Percentiles rank a stretch among this genome's conserved stretches.
Conservation (phyloP, 2,113 vertebrate species). For the Oriolus oriolus region DNA sequence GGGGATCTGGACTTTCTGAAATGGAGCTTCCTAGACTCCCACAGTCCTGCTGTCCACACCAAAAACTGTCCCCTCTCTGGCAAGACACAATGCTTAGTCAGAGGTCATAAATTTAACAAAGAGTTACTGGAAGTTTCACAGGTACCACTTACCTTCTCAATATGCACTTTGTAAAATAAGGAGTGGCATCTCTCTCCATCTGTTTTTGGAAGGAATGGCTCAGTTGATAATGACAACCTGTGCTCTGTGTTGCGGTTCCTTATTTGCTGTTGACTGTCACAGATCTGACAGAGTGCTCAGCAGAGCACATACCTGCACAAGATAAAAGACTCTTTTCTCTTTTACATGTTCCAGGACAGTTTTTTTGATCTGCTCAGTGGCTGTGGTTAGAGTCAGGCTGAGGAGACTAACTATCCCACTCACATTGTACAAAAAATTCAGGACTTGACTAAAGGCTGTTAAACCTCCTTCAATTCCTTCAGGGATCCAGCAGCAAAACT, state of each 20-base stretch:
- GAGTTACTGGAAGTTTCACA: background rate
- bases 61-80: background rate
- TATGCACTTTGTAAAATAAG: background rate
- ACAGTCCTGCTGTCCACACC: fast-evolving
- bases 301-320: background rate
- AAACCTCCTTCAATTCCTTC: background rate
- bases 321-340: background rate
- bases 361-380: background rate
- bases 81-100: background rate
- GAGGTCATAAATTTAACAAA: background rate
- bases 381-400: fast-evolving
- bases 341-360: fast-evolving
- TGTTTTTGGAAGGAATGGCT: background rate
- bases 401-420: background rate
- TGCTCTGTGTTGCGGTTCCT: background rate
- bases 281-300: background rate
- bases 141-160: background rate
- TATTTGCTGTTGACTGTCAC: background rate
- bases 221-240: background rate
- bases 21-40: background rate
- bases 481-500: background rate
- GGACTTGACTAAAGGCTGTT: background rate
- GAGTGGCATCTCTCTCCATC: background rate
- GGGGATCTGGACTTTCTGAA: background rate
- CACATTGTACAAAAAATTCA: fast-evolving